Evolutionary conservation across 2,797 vertebrate species (phyloP).

Genomic region (Ceryle rudis): DNA sequence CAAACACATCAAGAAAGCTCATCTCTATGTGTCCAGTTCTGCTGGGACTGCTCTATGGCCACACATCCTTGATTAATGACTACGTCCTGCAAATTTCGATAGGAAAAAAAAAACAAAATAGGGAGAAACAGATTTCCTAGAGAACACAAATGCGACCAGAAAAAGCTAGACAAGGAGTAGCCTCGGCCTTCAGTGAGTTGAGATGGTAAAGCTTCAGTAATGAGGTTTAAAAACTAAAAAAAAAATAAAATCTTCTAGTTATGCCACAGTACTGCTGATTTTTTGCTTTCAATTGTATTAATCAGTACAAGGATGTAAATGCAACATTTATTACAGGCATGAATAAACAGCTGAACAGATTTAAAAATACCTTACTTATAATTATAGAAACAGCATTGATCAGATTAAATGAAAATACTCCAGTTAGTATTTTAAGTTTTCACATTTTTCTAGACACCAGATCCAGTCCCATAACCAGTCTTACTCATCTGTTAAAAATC

Average conservation of each 20-base stretch:
- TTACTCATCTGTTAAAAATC: background rate
- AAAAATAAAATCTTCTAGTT: background rate
- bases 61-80: background rate
- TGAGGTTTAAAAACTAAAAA: background rate
- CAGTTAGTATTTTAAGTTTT: background rate
- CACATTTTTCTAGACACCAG: background rate
- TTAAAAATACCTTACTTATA: background rate
- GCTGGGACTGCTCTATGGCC: background rate
- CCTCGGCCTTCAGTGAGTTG: background rate
- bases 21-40: background rate
- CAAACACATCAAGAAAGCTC: background rate
- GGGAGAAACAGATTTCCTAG: background rate
- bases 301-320: background rate
- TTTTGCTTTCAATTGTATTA: background rate
- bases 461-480: background rate
- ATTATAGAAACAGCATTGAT: background rate
- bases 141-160: background rate
- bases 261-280: background rate
- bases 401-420: background rate
- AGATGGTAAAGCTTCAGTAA: background rate
- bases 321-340: background rate
- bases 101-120: background rate
- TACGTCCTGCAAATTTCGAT: background rate
- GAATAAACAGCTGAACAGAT: slow-evolving; percentile 16
- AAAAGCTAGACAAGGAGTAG: background rate